These are phyloP conservation scores for Elaeidobius kamerunicus DNA, from an alignment of 2,888 invertebrate genomes.

Conservation along the genomic window DNA sequence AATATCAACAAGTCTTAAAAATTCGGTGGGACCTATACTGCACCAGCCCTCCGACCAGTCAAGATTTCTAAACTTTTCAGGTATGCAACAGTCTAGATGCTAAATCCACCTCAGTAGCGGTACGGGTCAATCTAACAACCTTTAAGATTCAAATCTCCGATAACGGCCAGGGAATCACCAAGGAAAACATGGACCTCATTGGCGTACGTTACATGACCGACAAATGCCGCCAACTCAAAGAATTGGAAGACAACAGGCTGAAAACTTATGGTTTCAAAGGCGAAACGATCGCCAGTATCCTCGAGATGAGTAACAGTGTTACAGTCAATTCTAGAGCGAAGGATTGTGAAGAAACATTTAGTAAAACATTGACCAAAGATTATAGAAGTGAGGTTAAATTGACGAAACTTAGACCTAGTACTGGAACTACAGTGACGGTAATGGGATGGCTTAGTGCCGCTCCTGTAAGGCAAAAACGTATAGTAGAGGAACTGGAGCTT, in stretches of 20 bases:
- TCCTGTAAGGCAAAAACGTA: conserved; percentile 58
- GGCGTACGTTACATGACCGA: conserved; percentile 64
- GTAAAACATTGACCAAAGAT: conserved; percentile 50
- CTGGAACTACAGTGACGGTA: conserved; percentile 71
- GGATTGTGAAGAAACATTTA: conserved; percentile 54
- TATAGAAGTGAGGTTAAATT: conserved; percentile 37
- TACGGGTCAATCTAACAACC: conserved; percentile 60
- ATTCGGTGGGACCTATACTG: too few relatives aligned
- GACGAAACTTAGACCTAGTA: conserved; percentile 55
- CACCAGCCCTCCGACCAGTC: too few relatives aligned
- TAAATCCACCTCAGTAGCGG: conserved; percentile 64
- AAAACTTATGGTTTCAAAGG: conserved; percentile 66
- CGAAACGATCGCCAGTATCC: conserved; percentile 64
- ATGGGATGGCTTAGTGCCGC: conserved; percentile 62
- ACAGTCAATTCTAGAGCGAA: conserved; percentile 58
- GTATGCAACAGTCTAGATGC: conserved; percentile 70
- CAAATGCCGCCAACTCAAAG: conserved; percentile 56
- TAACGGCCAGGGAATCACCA: conserved; percentile 67
- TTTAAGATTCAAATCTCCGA: conserved; percentile 71
- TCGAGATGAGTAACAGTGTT: conserved; percentile 52
- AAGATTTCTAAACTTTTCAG: conserved; percentile 52
- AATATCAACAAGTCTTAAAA: too few relatives aligned
- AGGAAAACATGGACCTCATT: conserved; percentile 55
- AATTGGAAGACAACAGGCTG: conserved; percentile 54
- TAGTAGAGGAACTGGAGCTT: conserved; percentile 55